phyloP scores from a whole-genome alignment of 2,888 invertebrate species.

The Pardosa pseudoannulata region DNA sequence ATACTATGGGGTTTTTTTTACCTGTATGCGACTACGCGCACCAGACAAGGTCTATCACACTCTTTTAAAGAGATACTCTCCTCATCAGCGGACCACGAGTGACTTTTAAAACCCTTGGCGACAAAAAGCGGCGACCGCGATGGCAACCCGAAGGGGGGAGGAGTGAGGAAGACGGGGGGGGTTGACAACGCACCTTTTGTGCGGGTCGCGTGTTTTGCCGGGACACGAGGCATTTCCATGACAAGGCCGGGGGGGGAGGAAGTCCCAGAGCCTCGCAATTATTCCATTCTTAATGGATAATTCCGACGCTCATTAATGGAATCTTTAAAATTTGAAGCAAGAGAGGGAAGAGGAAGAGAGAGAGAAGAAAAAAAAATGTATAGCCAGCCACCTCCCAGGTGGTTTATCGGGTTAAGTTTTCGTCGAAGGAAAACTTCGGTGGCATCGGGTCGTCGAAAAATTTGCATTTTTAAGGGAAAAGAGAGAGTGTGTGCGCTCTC shows the following conservation, averaged over 20 bases:
- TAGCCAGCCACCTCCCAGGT: constrained; percentile 59
- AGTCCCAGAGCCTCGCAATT: constrained; percentile 64
- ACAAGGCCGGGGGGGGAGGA: constrained; percentile 52
- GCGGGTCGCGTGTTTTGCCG: constrained; percentile 62
- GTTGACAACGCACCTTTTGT: constrained; percentile 62
- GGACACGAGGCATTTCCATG: constrained; percentile 63
- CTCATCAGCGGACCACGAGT: too few relatives aligned
- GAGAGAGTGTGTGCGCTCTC: too few relatives aligned
- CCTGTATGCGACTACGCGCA: too few relatives aligned
- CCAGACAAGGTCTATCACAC: too few relatives aligned
- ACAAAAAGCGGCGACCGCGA: constrained; percentile 30
- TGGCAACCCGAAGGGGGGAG: too few relatives aligned
- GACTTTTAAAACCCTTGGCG: constrained; percentile 53
- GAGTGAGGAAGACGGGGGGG: too few relatives aligned
- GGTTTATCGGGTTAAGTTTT: constrained; percentile 68
- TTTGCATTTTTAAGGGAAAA: constrained; percentile 63
- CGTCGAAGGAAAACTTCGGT: background rate
- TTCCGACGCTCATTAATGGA: constrained; percentile 70
- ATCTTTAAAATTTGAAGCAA: constrained; percentile 61
- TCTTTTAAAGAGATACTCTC: background rate
- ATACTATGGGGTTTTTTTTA: too few relatives aligned
- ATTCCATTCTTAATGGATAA: constrained; percentile 72
- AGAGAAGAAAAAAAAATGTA: constrained; percentile 45
- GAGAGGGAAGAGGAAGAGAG: constrained; percentile 29
- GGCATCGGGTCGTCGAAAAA: constrained; percentile 13